These are phyloP conservation scores for Mastigias papua DNA, from an alignment of 30 jellyfish, hydroid and myxozoan genomes.

Conservation along the genomic window DNA sequence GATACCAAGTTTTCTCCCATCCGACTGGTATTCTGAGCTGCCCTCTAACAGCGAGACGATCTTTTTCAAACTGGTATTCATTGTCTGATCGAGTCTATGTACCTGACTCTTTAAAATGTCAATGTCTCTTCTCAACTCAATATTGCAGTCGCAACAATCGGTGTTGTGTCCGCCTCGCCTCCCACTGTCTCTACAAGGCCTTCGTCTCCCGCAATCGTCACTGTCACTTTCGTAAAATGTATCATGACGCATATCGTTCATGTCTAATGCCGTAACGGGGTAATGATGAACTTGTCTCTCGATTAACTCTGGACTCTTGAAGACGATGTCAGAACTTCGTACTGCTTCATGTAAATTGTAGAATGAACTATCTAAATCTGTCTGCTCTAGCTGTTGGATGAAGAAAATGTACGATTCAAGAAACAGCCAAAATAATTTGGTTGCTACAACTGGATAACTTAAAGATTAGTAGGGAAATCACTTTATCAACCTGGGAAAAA, in stretches of 20 bases:
- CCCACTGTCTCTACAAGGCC: not conserved
- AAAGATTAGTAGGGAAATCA: no score
- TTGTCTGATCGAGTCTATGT: constrained; percentile 27
- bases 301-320: constrained; percentile 69
- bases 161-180: not conserved
- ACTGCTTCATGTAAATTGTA: constrained; percentile 28
- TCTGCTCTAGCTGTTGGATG: constrained; percentile 70
- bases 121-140: constrained; percentile 68
- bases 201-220: constrained; percentile 1
- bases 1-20: constrained; percentile 34
- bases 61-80: constrained; percentile 29
- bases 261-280: constrained; percentile 33
- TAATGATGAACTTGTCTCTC: constrained; percentile 1
- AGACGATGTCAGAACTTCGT: constrained; percentile 52
- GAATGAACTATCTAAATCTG: constrained; percentile 74
- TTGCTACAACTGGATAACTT: no score
- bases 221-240: constrained; percentile 6
- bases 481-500: no score
- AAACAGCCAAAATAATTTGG: not conserved
- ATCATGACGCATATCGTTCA: constrained; percentile 1
- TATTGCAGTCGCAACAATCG: constrained; percentile 77
- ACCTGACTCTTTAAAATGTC: constrained; percentile 44
- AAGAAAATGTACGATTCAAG: not conserved
- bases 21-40: constrained; percentile 2
- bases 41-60: constrained; percentile 47